Conservation (phyloP, 2,113 vertebrate species). For the Catagonus wagneri region DNA sequence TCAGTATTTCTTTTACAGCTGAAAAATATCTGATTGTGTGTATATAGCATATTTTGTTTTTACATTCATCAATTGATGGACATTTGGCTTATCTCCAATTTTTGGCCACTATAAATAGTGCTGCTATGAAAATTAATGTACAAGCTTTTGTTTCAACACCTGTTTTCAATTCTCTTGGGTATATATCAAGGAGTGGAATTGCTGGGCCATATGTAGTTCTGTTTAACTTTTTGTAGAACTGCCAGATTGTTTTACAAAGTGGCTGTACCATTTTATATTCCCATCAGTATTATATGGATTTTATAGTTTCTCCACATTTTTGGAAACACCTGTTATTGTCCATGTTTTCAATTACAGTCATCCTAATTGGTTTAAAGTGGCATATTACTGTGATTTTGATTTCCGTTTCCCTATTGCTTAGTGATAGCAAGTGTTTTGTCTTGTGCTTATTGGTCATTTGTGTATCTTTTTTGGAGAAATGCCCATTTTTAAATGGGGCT, state of each 20-base stretch:
- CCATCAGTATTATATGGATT: background rate
- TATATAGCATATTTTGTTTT: background rate
- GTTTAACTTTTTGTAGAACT: background rate
- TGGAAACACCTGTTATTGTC: background rate
- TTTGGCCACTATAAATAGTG: background rate
- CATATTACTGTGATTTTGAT: background rate
- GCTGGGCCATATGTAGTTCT: background rate
- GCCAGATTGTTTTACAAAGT: background rate
- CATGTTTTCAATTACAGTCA: background rate
- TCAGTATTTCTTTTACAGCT: background rate
- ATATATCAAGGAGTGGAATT: background rate
- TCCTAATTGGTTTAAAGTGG: background rate
- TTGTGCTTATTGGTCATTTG: background rate
- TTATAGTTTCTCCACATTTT: background rate
- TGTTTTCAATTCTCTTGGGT: background rate
- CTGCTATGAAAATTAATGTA: background rate
- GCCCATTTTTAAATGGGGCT: background rate
- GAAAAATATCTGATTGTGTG: background rate
- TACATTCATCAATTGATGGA: background rate
- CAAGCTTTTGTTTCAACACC: slow-evolving; percentile 17
- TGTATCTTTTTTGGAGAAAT: background rate
- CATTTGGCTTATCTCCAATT: background rate
- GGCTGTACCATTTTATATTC: background rate
- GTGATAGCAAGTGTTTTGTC: background rate
- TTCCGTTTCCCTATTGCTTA: background rate